A percentile compares a stretch with the other conserved stretches of the same genome.
These are phyloP conservation scores for Aleadryas rufinucha DNA, from an alignment of 2,113 vertebrate species.

Conservation along the genomic window DNA sequence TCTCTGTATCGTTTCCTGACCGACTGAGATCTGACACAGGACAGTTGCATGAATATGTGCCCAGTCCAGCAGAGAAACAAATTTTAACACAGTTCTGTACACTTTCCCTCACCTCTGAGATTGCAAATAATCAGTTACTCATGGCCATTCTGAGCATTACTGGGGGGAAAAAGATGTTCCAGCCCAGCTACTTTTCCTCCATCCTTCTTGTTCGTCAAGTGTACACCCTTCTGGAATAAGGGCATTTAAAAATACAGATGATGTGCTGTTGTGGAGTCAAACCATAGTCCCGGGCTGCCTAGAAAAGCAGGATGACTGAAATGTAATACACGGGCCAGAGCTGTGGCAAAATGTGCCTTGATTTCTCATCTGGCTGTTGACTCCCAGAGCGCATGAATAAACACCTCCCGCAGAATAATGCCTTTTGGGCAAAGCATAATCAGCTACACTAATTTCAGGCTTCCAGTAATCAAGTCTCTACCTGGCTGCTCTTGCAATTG, in stretches of 20 bases:
- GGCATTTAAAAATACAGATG: neutral
- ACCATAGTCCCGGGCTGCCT: neutral
- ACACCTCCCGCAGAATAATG: neutral
- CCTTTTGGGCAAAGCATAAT: neutral
- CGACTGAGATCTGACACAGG: neutral
- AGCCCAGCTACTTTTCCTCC: neutral
- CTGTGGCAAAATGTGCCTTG: neutral
- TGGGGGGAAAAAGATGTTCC: neutral
- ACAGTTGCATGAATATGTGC: rapidly evolving
- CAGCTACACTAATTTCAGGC: constrained; percentile 15
- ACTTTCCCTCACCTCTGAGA: neutral
- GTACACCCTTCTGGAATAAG: neutral
- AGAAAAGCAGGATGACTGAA: neutral
- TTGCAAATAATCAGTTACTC: neutral
- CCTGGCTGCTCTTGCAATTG: constrained; percentile 8
- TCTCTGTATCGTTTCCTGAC: neutral
- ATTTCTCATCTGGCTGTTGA: neutral
- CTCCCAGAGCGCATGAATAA: neutral
- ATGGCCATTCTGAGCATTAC: neutral
- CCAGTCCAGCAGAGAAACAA: neutral
- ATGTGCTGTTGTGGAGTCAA: neutral
- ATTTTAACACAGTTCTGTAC: neutral
- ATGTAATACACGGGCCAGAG: neutral
- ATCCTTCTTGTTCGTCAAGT: neutral
- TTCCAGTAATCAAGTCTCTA: constrained; percentile 38